These are phyloP conservation scores for Elephas maximus DNA, from an alignment of 2,113 vertebrate genomes.

Conservation along the genomic window DNA sequence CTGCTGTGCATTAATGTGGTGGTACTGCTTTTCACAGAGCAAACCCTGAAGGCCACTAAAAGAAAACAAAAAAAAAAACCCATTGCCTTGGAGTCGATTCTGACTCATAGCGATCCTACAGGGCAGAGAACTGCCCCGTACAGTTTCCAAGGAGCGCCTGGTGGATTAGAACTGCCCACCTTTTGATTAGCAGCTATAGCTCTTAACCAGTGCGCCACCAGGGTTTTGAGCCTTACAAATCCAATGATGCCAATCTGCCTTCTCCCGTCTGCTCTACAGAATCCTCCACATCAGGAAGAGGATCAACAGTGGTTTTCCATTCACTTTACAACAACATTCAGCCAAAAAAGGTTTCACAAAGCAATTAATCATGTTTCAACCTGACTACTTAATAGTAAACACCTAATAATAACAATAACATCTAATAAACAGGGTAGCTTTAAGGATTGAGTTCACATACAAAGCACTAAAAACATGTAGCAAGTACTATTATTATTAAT, in stretches of 20 bases:
- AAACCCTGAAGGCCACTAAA: background rate
- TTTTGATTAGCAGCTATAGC: too few species aligned
- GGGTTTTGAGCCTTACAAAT: background rate
- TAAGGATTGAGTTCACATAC: constrained; percentile 10
- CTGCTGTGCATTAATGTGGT: background rate
- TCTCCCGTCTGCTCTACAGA: constrained; percentile 1
- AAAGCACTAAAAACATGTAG: background rate
- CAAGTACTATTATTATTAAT: background rate
- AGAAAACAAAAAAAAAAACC: too few species aligned
- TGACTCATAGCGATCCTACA: too few species aligned
- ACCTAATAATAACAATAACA: background rate
- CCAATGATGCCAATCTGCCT: background rate
- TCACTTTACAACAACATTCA: background rate
- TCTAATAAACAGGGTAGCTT: background rate
- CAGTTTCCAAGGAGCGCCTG: too few species aligned
- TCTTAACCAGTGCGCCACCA: too few species aligned
- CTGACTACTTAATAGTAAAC: background rate
- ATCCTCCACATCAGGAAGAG: background rate
- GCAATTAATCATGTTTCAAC: constrained; percentile 47
- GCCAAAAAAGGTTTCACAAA: constrained; percentile 35
- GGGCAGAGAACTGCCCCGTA: too few species aligned
- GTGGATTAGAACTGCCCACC: too few species aligned
- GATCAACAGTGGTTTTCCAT: background rate
- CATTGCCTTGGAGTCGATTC: too few species aligned
- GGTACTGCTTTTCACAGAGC: background rate